Conservation (phyloP, 1,140 invertebrate genomes). For the Polypedilum pembai region DNA sequence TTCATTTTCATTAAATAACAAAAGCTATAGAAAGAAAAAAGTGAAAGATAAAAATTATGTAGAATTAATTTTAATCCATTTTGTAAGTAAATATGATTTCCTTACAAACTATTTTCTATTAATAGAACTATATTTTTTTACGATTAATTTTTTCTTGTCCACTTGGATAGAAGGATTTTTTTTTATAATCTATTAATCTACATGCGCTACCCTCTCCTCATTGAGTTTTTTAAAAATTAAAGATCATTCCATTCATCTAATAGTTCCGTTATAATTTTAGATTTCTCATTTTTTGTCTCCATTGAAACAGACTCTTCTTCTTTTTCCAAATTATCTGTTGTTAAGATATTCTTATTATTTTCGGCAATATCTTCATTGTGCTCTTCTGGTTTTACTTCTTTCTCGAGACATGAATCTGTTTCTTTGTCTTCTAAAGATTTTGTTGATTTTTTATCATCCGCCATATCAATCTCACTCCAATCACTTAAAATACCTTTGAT, state of each 20-base stretch:
- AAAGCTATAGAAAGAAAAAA: too few relatives aligned
- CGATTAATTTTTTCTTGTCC: background rate
- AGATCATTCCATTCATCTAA: constrained; percentile 11
- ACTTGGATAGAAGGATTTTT: too few relatives aligned
- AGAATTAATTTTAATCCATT: too few relatives aligned
- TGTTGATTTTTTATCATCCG: background rate
- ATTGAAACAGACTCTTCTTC: background rate
- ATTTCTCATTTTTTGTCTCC: background rate
- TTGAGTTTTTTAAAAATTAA: background rate
- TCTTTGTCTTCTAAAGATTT: background rate
- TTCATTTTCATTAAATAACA: too few relatives aligned
- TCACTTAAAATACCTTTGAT: constrained; percentile 30
- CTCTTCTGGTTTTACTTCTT: background rate
- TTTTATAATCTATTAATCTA: background rate
- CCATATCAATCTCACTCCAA: constrained; percentile 19
- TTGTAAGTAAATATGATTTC: too few relatives aligned
- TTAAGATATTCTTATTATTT: background rate
- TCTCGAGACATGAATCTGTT: background rate
- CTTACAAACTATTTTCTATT: too few relatives aligned
- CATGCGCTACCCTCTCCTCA: background rate
- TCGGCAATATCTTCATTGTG: background rate
- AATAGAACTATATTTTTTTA: too few relatives aligned
- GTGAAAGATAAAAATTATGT: too few relatives aligned
- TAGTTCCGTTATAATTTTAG: background rate
- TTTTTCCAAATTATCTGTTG: background rate